Evolutionary conservation across 23 tunicate species (phyloP), one percentile per base, ranked within the genome.

Genomic region (Corella eumyota): DNA sequence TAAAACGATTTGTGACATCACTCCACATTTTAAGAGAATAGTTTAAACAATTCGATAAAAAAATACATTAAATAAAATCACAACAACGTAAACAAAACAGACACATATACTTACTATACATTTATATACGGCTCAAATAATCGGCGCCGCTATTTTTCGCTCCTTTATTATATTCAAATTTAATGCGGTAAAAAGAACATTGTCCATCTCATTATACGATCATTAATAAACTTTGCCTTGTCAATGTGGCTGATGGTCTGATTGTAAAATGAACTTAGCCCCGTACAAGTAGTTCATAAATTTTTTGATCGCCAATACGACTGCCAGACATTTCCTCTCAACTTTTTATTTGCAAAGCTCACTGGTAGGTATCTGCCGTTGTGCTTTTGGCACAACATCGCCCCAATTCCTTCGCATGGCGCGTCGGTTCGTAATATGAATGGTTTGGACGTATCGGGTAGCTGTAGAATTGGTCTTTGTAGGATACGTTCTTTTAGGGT

Each of bases 291-390:
- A 65, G 7, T 45, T 17, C 25, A 24, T 45, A 65, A 45, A 65
- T 45, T 65, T 65, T 45, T 25, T 46, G 25, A 65, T 34, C 13
- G 56, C 56, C 70, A 56, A 65, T 25, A 65, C 33, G 26, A 65
- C 46, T 46, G 70, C 70, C 48, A 65, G 56, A 26, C 70, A 65
- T 30, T 65, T 26, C 26, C 34, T 17, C 56, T 15, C 56, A 65
- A 35, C 34, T 37, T 65, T 30, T 65, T 45, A 30, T 56, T 65
- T 21, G 30, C 70, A 65, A 23, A 65, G 26, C 53, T 46, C 17
- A 65, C 48, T 21, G 56, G 70, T 19, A 34, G 26, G 3, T 24
- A 34, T 25, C 47, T 26, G 30, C 46, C 56, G 26, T 30, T 30
- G 34, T 45, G 56, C 70, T 25, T 34, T 65, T 65, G 70, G 36